Evolutionary conservation across 1,140 invertebrate species (phyloP), one percentile per base, ranked within the genome.

Genomic region (Penaeus indicus): DNA sequence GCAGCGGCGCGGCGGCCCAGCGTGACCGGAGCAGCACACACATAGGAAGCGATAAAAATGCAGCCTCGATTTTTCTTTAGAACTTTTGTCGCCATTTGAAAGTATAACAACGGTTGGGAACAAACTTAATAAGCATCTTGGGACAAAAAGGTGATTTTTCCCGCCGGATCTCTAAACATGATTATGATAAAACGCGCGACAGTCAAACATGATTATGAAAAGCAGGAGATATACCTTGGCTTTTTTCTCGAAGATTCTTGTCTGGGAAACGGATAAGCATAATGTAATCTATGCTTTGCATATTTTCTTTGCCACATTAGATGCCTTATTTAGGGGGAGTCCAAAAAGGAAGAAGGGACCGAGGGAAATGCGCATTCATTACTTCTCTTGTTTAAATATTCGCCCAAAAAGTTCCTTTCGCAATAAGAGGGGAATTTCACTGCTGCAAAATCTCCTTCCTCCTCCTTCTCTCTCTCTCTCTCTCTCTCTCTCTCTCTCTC

Each of bases 191-290:
- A 83, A 27, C 60, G 84, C 61, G 83, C 78, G 78, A 63, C 72
- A 86, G 84, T 86, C 84, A 72, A 90, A 90, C 89, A 19, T 81
- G 89, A 90, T 90, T 90, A 90, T 90, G 86, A 88, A 90, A 90
- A 90, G 86, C 78, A 90, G 86, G 86, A 86, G 63, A 67, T 81
- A 81, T 38, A 75, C 42, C 64, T 22, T 25, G 21, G 78, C 61
- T 83, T 77, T 85, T 63, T 84, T 22, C 69, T 27, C 61, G 16
- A 72, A 78, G 64, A 64, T 84, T 64, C 60, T 61, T 62, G 79
- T 78, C 75, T 81, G 38, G n/a, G 42, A 63, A 69, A 67, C 75
- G 61, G 78, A 88, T n/a, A 38, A 69, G 79, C 79, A 42, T 82
- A 81, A 88, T 84, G 47, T n/a, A 88, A 83, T 81, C 62, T 22